Conservation (phyloP, 2,888 invertebrate species). For the Platycheirus rosarum region DNA sequence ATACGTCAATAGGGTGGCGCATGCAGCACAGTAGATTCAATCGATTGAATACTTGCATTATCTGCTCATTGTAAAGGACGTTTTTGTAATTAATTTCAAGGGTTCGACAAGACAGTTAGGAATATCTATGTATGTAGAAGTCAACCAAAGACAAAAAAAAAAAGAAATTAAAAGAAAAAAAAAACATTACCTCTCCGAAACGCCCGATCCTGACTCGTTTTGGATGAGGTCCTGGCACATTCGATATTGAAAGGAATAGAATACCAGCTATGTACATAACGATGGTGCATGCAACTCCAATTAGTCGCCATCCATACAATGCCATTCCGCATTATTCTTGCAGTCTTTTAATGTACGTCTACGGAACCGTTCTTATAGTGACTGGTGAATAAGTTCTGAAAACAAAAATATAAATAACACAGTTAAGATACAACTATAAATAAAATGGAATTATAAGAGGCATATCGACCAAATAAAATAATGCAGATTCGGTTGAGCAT, state of each 20-base stretch:
- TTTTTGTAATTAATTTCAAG: not conserved
- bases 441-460: constrained; percentile 4
- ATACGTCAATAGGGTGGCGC: not conserved
- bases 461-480: constrained; percentile 66
- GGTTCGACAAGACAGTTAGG: not conserved
- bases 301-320: constrained; percentile 82
- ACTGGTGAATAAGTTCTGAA: constrained; percentile 50
- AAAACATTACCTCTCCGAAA: constrained; percentile 79
- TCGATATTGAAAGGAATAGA: constrained; percentile 82
- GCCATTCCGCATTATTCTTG: constrained; percentile 79
- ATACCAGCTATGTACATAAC: constrained; percentile 82
- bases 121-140: too few relatives aligned
- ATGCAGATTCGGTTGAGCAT: not conserved
- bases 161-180: constrained; percentile 5
- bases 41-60: not conserved
- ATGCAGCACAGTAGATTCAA: not conserved
- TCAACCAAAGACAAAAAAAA: too few relatives aligned
- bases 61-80: not conserved
- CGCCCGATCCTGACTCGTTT: constrained; percentile 79
- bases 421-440: not conserved
- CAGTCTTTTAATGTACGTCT: constrained; percentile 69
- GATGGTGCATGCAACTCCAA: constrained; percentile 82
- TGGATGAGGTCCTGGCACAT: constrained; percentile 81
- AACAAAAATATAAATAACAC: constrained; percentile 19
- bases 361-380: constrained; percentile 56